Percentiles rank a stretch among this genome's conserved stretches.
phyloP scores from a whole-genome alignment of 2,888 invertebrate species.

The Arctia plantaginis region DNA sequence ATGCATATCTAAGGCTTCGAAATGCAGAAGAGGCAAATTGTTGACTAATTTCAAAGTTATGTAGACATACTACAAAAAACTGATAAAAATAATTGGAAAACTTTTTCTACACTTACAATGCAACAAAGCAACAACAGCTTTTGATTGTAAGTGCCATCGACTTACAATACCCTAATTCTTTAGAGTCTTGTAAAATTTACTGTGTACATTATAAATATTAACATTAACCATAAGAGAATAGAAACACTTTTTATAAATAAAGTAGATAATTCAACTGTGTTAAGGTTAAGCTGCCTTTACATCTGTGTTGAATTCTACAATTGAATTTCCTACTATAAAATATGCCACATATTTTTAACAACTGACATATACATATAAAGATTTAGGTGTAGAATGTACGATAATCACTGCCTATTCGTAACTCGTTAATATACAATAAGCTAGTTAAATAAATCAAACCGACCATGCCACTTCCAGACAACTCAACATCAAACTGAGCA shows the following conservation, averaged over 20 bases:
- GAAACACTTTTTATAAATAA: background rate
- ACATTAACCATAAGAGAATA: background rate
- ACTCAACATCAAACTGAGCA: conserved; percentile 57
- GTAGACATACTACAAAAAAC: no score
- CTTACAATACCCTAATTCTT: background rate
- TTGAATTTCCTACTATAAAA: background rate
- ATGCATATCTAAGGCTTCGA: background rate
- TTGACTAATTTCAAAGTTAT: no score
- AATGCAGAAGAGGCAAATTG: background rate
- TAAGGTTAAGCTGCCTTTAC: background rate
- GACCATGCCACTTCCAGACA: conserved; percentile 46
- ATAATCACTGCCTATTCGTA: background rate
- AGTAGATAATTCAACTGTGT: background rate
- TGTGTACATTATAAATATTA: background rate
- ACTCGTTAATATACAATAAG: background rate
- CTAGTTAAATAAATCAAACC: conserved; percentile 3
- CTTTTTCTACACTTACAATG: no score
- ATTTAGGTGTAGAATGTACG: background rate
- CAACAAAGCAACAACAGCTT: background rate
- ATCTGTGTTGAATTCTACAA: background rate
- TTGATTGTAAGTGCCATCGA: background rate
- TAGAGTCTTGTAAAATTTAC: background rate
- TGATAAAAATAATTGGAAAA: no score
- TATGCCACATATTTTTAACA: background rate
- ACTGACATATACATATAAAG: background rate